These are phyloP conservation scores for Eulemur rubriventer DNA, from an alignment of 2,797 vertebrate species.

Conservation along the genomic window DNA sequence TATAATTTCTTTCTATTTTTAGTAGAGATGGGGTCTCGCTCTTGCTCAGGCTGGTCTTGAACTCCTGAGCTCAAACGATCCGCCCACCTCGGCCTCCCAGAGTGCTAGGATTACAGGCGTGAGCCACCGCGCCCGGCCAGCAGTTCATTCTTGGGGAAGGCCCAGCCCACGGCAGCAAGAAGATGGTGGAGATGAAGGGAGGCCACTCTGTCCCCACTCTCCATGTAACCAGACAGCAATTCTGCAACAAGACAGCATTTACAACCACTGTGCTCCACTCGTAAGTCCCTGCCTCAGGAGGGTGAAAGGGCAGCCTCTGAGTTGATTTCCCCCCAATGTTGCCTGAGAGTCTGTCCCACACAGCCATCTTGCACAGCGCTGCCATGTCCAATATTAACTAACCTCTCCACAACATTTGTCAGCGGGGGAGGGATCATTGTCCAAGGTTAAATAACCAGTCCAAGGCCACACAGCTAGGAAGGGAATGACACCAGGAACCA, in stretches of 20 bases:
- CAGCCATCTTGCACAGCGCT: background rate
- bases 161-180: background rate
- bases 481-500: background rate
- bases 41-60: too few relatives aligned
- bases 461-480: background rate
- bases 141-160: background rate
- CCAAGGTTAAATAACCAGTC: background rate
- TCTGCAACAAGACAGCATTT: constrained; percentile 59
- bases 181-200: background rate
- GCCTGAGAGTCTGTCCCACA: background rate
- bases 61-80: too few relatives aligned
- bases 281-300: background rate
- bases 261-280: constrained; percentile 56
- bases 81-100: too few relatives aligned
- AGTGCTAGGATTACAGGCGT: too few relatives aligned
- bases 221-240: constrained; percentile 24
- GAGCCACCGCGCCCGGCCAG: too few relatives aligned
- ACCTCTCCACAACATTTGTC: background rate
- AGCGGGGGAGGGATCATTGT: background rate
- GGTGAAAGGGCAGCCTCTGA: background rate
- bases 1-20: too few relatives aligned
- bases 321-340: background rate
- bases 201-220: background rate
- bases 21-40: too few relatives aligned
- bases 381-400: background rate